phyloP scores from a whole-genome alignment of 2,888 invertebrate genomes.

The Caprella mutica region DNA sequence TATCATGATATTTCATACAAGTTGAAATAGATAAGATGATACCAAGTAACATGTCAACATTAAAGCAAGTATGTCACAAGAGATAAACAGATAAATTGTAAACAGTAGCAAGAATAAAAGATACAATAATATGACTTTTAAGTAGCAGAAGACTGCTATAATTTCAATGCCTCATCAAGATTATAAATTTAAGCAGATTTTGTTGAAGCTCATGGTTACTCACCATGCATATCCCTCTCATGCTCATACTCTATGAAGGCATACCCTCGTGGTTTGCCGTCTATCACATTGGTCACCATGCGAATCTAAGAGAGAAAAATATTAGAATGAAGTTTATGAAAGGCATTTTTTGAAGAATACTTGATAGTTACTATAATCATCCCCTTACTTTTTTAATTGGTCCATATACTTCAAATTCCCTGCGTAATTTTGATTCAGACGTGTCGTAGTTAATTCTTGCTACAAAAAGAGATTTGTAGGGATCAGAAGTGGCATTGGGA shows the following conservation, averaged over 20 bases:
- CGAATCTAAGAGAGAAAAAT: slow-evolving; percentile 79
- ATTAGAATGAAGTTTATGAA: too few relatives aligned
- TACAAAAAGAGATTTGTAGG: slow-evolving; percentile 93
- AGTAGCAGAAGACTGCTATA: too few relatives aligned
- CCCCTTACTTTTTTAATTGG: slow-evolving; percentile 91
- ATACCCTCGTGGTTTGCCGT: slow-evolving; percentile 91
- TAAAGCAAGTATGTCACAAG: too few relatives aligned
- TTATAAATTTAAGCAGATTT: too few relatives aligned
- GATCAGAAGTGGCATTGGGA: slow-evolving; percentile 70
- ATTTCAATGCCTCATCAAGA: too few relatives aligned
- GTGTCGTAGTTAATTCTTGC: slow-evolving; percentile 97
- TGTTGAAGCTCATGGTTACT: too few relatives aligned
- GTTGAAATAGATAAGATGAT: too few relatives aligned
- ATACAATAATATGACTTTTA: too few relatives aligned
- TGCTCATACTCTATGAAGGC: slow-evolving; percentile 99
- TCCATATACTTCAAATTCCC: slow-evolving; percentile 98
- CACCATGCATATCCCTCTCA: slow-evolving; percentile 99
- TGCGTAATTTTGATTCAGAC: slow-evolving; percentile 88
- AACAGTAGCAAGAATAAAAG: too few relatives aligned
- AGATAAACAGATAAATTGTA: too few relatives aligned
- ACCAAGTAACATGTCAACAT: too few relatives aligned
- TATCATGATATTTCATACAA: too few relatives aligned
- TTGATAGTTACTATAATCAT: slow-evolving; percentile 21
- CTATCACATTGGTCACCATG: slow-evolving; percentile 71
- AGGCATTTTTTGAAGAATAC: background rate